These are phyloP conservation scores for Heliconius erato DNA, from an alignment of 2,888 invertebrate genomes.

Conservation along the genomic window DNA sequence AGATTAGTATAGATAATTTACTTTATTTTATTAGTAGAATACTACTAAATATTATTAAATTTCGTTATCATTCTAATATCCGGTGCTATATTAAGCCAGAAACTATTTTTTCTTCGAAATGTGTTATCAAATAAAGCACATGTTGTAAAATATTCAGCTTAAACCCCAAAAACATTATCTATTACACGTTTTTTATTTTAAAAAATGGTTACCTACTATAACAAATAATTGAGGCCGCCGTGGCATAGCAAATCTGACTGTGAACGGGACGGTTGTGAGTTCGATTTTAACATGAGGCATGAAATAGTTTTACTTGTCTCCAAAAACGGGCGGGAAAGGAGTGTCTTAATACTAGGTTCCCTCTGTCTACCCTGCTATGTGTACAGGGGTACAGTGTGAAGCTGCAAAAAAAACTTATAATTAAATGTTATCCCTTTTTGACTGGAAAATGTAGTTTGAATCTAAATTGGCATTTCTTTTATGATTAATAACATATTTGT, in stretches of 20 bases:
- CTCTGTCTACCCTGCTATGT: neutral
- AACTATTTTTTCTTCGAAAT: neutral
- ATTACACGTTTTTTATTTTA: neutral
- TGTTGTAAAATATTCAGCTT: neutral
- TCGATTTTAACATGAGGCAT: too few relatives aligned
- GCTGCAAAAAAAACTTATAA: too few relatives aligned
- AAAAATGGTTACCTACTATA: neutral
- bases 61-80: neutral
- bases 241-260: too few relatives aligned
- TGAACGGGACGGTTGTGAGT: too few relatives aligned
- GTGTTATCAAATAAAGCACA: conserved; percentile 15
- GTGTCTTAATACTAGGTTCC: neutral
- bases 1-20: too few relatives aligned
- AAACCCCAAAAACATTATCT: conserved; percentile 7
- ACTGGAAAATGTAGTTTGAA: too few relatives aligned
- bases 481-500: neutral
- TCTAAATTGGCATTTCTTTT: neutral
- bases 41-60: neutral
- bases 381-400: neutral
- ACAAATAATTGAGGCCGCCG: neutral
- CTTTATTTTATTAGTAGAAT: too few relatives aligned
- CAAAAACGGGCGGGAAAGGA: too few relatives aligned
- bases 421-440: too few relatives aligned
- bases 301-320: too few relatives aligned
- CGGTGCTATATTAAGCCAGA: neutral